Base-by-base conservation (phyloP, 1,140 invertebrate species). In the Subanguina moxae region DNA sequence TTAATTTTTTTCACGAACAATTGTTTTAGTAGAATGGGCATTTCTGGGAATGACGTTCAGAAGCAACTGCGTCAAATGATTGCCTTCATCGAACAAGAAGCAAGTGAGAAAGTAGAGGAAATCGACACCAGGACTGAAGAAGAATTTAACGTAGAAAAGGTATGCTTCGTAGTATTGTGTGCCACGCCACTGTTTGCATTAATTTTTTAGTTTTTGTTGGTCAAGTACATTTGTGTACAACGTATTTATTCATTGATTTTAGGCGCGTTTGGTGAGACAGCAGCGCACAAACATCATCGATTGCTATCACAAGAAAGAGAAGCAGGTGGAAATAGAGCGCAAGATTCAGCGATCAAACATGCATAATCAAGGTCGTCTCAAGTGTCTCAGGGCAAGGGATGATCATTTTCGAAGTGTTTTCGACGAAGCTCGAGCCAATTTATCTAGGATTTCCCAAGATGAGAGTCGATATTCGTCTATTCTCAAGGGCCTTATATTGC, bases 21-120 rank as follows among this genome's bases (percentile, higher is more conserved):
- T 28, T 25, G 68, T 38, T 68, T 38, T 11, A 38, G 32, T 5
- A 66, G 64, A 48, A 75, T 75, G 74, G 76, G 74, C 23, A 75
- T 75, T 61, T 75, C 74, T 17, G 74, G 78, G 52, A 75, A 91
- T 83, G 94, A 97, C 87, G 94, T 97, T 82, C 93, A 96, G 85
- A 97, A 96, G 86, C 94, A 97, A 59, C 75, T 77, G 38, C 72
- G 77, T 67, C 95, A 98, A 85, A 98, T 99, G 95, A 97, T 97
- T 91, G 94, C 94, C 85, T 98, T 99, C 88, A 99, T 99, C 85
- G 94, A 98, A 86, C 94, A 98, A 88, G 95, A 99, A 85, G 95
- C 95, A 84, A 97, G 96, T 88, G 95, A 99, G 88, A 99, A 99
- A 86, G 94, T 93, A 52, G 95, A 98, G 86, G 95, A 98, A 89